A percentile compares a stretch with the other conserved stretches of the same genome.
Conservation (phyloP, 2,888 invertebrate species). For the Formica aserva region DNA sequence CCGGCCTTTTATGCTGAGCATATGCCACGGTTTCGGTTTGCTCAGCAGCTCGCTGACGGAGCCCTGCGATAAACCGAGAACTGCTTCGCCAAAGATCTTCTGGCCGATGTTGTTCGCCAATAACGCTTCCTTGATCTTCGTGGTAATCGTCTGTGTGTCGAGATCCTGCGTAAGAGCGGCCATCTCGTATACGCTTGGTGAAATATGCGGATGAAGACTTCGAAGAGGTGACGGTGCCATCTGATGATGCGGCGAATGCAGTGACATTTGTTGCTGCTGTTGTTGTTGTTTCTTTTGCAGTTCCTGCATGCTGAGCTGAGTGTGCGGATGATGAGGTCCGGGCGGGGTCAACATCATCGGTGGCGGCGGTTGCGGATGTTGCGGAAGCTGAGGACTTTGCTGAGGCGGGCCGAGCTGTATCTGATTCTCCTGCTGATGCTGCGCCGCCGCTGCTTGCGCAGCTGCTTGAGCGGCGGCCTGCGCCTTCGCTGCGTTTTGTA, state of each 20-base stretch:
- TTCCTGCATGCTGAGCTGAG: conserved; percentile 89
- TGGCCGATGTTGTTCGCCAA: conserved; percentile 99
- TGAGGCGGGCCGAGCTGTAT: conserved; percentile 84
- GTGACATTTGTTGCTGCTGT: conserved; percentile 87
- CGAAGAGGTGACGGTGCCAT: conserved; percentile 90
- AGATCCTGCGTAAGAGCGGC: conserved; percentile 98
- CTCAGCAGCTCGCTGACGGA: conserved; percentile 98
- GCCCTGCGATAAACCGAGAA: conserved; percentile 97
- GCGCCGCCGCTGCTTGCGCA: conserved; percentile 78
- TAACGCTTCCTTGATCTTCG: conserved; percentile 98
- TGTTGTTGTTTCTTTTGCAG: conserved; percentile 88
- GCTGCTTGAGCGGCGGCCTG: conserved; percentile 84
- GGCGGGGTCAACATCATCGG: conserved; percentile 92
- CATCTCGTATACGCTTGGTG: conserved; percentile 99
- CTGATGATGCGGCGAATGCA: conserved; percentile 89
- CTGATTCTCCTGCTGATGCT: conserved; percentile 84
- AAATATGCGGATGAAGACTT: conserved; percentile 93
- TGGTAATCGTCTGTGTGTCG: conserved; percentile 98
- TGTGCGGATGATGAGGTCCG: conserved; percentile 92
- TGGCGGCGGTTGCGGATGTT: conserved; percentile 85
- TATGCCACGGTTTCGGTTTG: conserved; percentile 99
- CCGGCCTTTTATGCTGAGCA: conserved; percentile 98
- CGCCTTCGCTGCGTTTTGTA: conserved; percentile 84
- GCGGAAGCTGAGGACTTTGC: conserved; percentile 82
- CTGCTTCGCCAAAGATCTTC: conserved; percentile 99